Evolutionary conservation across 2,113 vertebrate genomes (phyloP), one percentile per base, ranked within the genome.

Genomic region (Pseudorhombus dupliciocellatus): DNA sequence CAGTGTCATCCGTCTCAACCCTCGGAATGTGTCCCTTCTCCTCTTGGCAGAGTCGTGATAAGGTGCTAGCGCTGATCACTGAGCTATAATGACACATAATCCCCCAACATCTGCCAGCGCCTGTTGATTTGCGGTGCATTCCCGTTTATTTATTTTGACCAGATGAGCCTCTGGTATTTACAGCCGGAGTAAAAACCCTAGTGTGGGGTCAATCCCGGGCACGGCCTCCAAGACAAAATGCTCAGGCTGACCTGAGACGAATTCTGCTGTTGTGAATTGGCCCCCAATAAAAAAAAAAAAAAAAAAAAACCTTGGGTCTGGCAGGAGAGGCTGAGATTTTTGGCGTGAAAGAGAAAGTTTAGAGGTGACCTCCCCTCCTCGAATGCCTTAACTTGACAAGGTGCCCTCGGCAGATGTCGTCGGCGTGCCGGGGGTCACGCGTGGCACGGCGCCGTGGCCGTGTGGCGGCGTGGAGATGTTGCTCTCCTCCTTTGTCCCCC

Each of bases 401-500:
- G 68, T 51, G 60, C 68, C 78, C 37, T 48, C 25, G 48, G 63
- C 56, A 31, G 75, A 77, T 71, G 69, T 86, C 20, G 68, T 44
- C 66, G 67, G 62, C 50, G 59, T 77, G 80, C 73, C 34, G 79
- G 79, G 86, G 86, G 88, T 89, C 88, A 90, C 88, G 65, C 88
- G 89, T 92, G 91, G 87, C 89, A 60, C 73, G 65, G 78, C 68
- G 30, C 25, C 25, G 9, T 11, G 42, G 64, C 64, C 18, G 74
- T 61, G 72, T 76, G 72, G 60, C 83, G 68, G 67, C 11, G 5
- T 69, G 90, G 91, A 95, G 91, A 93, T 93, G 92, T 92, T 88
- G 91, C 91, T 92, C 92, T 93, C 52, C 92, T 93, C 94, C 94
- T 90, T 92, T 94, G 93, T 93, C 63, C 73, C 65, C n/a, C 55